Percentiles rank a stretch among this genome's conserved stretches.
Evolutionary conservation across 1,140 invertebrate species (phyloP).

Genomic region (Hormaphis cornu): DNA sequence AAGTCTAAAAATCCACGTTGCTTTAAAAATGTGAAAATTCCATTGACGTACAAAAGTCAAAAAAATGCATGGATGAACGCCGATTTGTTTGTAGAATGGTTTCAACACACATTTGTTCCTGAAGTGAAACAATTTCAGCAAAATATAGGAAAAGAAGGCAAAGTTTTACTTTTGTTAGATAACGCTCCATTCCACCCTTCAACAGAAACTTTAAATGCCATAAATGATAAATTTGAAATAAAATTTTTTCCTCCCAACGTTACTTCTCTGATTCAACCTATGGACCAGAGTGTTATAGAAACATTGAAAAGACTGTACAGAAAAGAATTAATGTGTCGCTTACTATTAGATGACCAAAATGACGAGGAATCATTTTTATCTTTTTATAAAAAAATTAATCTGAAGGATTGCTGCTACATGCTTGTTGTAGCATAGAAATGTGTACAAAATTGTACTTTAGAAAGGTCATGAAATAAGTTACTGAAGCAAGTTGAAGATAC

Average conservation of each 20-base stretch:
- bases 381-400: slow-evolving; percentile 35
- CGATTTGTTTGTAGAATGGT: slow-evolving; percentile 35
- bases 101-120: slow-evolving; percentile 26
- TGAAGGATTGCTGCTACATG: slow-evolving; percentile 39
- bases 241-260: slow-evolving; percentile 45
- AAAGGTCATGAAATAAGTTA: slow-evolving; percentile 40
- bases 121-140: slow-evolving; percentile 31
- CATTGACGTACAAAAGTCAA: slow-evolving; percentile 1
- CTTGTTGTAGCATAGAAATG: slow-evolving; percentile 40
- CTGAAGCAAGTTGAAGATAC: not conserved
- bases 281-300: slow-evolving; percentile 45
- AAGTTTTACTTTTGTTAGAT: slow-evolving; percentile 22
- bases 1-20: slow-evolving; percentile 40
- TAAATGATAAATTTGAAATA: slow-evolving; percentile 37
- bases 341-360: slow-evolving; percentile 33
- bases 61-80: slow-evolving; percentile 33
- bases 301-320: slow-evolving; percentile 39
- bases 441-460: slow-evolving; percentile 39
- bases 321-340: slow-evolving; percentile 37
- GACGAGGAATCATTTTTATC: slow-evolving; percentile 33
- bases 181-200: slow-evolving; percentile 40
- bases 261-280: slow-evolving; percentile 44
- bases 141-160: slow-evolving; percentile 10
- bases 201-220: slow-evolving; percentile 43
- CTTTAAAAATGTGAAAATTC: slow-evolving; percentile 36